Conservation (phyloP, 2,888 invertebrate species). For the Andrena praecox region DNA sequence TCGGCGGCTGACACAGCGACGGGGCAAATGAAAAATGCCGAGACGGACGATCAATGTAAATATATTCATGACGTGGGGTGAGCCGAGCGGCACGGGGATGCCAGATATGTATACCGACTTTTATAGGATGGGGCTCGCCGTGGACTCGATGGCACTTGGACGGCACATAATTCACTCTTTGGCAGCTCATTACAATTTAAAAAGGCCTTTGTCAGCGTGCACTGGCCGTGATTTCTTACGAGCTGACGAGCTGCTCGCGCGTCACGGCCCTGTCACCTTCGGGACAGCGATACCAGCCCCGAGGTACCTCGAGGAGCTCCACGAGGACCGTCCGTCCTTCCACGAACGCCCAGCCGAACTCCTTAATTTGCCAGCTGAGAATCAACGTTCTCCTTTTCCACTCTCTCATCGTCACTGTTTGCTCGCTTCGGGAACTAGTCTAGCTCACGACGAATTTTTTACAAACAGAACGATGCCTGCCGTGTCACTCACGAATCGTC, state of each 20-base stretch:
- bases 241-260: conserved; percentile 61
- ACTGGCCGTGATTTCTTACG: conserved; percentile 69
- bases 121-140: conserved; percentile 74
- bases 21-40: conserved; percentile 81
- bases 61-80: conserved; percentile 85
- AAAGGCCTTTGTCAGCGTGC: conserved; percentile 80
- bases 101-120: conserved; percentile 64
- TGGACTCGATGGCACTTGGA: conserved; percentile 82
- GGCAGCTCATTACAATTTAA: conserved; percentile 85
- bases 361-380: conserved; percentile 16
- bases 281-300: conserved; percentile 17
- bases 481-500: neutral
- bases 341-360: conserved; percentile 24
- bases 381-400: too few species aligned
- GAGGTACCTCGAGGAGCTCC: neutral
- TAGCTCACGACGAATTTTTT: neutral
- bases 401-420: neutral
- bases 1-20: conserved; percentile 73
- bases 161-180: conserved; percentile 85
- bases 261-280: conserved; percentile 51
- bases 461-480: neutral
- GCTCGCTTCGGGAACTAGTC: neutral
- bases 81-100: conserved; percentile 70
- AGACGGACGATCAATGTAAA: conserved; percentile 85
- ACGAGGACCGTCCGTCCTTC: conserved; percentile 11